phyloP scores from a whole-genome alignment of 2,888 invertebrate genomes.

The Pyrocoelia pectoralis region DNA sequence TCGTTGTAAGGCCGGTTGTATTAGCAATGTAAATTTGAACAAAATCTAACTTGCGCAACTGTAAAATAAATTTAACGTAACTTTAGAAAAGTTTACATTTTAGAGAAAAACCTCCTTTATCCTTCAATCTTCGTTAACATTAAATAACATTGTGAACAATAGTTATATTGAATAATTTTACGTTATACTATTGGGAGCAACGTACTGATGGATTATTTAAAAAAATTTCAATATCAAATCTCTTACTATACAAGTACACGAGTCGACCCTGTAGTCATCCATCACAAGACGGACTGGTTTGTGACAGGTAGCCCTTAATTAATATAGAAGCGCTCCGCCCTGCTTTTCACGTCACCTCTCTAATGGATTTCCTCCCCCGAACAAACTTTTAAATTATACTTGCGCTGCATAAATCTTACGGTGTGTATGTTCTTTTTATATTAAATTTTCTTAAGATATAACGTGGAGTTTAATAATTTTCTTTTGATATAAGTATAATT shows the following conservation, averaged over 20 bases:
- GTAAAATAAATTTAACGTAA: too few species aligned
- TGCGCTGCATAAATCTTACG: conserved; percentile 53
- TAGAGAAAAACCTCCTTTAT: too few species aligned
- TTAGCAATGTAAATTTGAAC: too few species aligned
- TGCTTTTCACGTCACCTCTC: conserved; percentile 58
- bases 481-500: background rate
- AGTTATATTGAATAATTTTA: too few species aligned
- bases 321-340: conserved; percentile 59
- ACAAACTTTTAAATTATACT: conserved; percentile 56
- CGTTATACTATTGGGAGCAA: too few species aligned
- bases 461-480: conserved; percentile 2
- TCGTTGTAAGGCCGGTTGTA: too few species aligned
- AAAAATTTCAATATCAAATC: too few species aligned
- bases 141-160: too few species aligned
- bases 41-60: too few species aligned
- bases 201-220: too few species aligned
- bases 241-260: conserved; percentile 33
- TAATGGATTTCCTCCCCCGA: conserved; percentile 58
- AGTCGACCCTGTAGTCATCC: conserved; percentile 56
- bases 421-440: conserved; percentile 41
- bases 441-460: conserved; percentile 32
- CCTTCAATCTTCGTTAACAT: too few species aligned
- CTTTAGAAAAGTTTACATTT: too few species aligned
- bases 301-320: conserved; percentile 60
- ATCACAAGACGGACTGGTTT: conserved; percentile 56